These are phyloP conservation scores for Astropecten irregularis DNA, from an alignment of 53 echinoderm and acorn worm species.

Conservation along the genomic window DNA sequence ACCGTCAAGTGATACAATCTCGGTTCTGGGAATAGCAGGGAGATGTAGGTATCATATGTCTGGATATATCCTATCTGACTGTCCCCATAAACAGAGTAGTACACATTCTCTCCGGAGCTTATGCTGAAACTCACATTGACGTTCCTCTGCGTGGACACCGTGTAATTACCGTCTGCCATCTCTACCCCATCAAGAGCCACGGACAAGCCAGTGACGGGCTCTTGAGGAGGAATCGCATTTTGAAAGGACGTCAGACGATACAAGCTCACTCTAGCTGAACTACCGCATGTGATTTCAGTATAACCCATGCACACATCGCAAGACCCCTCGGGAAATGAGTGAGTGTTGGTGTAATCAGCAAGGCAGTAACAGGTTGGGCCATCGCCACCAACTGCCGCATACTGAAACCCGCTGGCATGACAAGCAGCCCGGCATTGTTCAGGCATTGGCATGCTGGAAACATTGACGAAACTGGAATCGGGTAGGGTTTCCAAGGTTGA, in stretches of 20 bases:
- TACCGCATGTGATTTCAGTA: not conserved
- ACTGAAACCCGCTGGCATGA: not conserved
- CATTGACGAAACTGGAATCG: not conserved
- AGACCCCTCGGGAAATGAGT: not conserved
- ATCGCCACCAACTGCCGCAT: not conserved
- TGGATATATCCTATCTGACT: not conserved
- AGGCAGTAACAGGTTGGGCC: not conserved
- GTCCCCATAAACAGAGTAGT: conserved; percentile 37
- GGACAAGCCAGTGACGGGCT: conserved; percentile 16
- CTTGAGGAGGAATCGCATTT: not conserved
- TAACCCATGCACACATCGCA: conserved; percentile 3
- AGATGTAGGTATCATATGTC: not conserved
- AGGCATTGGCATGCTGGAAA: not conserved
- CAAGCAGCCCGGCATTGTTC: not conserved
- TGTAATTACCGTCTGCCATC: not conserved
- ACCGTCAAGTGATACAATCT: conserved; percentile 33
- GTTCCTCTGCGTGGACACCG: conserved; percentile 7
- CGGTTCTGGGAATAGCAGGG: conserved; percentile 3
- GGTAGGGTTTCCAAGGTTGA: not conserved
- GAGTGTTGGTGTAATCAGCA: not conserved
- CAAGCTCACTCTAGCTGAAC: not conserved
- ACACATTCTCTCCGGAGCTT: not conserved
- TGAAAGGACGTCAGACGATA: conserved; percentile 26
- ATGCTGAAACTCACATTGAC: conserved; percentile 15
- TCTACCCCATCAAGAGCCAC: conserved; percentile 19